Base-by-base conservation (phyloP, 1,140 invertebrate species). In the Megalonaias nervosa region DNA sequence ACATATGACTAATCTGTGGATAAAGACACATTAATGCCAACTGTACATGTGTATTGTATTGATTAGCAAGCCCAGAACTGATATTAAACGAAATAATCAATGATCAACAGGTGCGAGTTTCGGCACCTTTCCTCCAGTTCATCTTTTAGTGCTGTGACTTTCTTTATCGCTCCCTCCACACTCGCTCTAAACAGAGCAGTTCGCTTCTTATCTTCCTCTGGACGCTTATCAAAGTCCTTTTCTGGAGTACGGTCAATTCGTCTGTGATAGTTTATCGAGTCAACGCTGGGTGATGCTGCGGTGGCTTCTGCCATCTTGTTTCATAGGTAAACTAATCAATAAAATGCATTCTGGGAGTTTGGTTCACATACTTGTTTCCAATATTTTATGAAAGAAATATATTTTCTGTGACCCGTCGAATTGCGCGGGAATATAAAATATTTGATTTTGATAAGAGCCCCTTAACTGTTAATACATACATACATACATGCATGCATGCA, bases 201-300 rank as follows among this genome's bases (percentile, higher is more conserved):
- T 82, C 38, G 38, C 38, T 48, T 82, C 61, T 82, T 82, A 21
- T 77, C 70, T 26, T 62, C 60, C 1, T 80, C 71, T 13, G 73
- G 67, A 14, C 72, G 67, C 5, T 57, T 64, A 73, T 82, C 67
- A 62, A 82, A 82, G 55, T 76, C 60, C 60, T 79, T 82, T 55
- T 82, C 81, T 19, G 81, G 81, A 5, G 81, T 80, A 38, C 77
- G 76, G 64, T 82, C 81, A 57, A 79, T 19, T 19, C 77, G 74
- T 26, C 81, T 65, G 12, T 71, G 72, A 58, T 82, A 82, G 48
- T 61, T 58, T n/a, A 75, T 67, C 2, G 17, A 31, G 71, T 70
- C 60, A 38, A 64, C 56, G 57, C 66, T 38, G 66, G 65, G 57
- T 62, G 23, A 55, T 23, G 69, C 74, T 61, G 21, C 21, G 67